Evolutionary conservation across 2,113 vertebrate species (phyloP).

Genomic region (Odontesthes bonariensis): DNA sequence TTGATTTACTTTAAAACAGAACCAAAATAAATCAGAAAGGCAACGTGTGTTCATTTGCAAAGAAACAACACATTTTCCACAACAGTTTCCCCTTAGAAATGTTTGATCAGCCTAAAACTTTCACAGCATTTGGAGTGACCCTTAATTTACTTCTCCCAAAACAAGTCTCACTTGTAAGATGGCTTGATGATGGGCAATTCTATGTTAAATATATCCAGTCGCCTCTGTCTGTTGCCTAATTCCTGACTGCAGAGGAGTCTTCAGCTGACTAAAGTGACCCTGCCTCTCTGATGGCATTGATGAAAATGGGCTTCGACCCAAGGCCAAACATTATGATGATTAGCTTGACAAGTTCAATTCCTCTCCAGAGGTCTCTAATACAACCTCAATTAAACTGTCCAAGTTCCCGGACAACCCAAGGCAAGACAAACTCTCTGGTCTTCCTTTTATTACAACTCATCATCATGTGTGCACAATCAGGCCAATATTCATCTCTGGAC

Average conservation of each 20-base stretch:
- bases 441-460: slow-evolving; percentile 62
- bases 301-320: slow-evolving; percentile 65
- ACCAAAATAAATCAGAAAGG: slow-evolving; percentile 43
- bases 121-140: slow-evolving; percentile 36
- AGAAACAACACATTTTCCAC: slow-evolving; percentile 35
- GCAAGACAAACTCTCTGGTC: slow-evolving; percentile 28
- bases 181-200: slow-evolving; percentile 46
- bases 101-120: slow-evolving; percentile 16
- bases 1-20: slow-evolving; percentile 55
- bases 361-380: slow-evolving; percentile 55
- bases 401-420: slow-evolving; percentile 33
- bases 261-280: slow-evolving; percentile 47
- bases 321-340: slow-evolving; percentile 66
- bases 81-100: slow-evolving; percentile 12
- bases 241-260: slow-evolving; percentile 37
- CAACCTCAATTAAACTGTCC: slow-evolving; percentile 71
- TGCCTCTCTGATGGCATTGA: slow-evolving; percentile 44
- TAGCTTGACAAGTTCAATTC: slow-evolving; percentile 70
- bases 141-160: slow-evolving; percentile 24
- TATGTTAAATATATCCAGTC: slow-evolving; percentile 47
- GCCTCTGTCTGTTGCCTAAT: slow-evolving; percentile 20
- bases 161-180: slow-evolving; percentile 28
- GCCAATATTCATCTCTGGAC: slow-evolving; percentile 54
- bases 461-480: slow-evolving; percentile 43
- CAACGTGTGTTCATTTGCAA: slow-evolving; percentile 24